Evolutionary conservation across 2,888 invertebrate species (phyloP).

Genomic region (Polymixis flavicincta): DNA sequence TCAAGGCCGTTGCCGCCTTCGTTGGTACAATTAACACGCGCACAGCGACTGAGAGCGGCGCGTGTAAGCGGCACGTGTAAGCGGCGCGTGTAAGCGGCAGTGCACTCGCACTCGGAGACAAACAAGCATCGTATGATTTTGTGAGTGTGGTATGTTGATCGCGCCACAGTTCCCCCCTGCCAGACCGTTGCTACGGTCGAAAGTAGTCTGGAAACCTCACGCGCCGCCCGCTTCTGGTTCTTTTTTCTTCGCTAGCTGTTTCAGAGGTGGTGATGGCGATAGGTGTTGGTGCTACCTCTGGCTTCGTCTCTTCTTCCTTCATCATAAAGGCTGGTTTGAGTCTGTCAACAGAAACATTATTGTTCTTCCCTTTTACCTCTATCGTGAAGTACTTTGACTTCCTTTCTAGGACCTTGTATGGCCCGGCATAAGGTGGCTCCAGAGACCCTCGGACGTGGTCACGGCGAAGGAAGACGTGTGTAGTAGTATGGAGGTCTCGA

Average conservation of each 20-base stretch:
- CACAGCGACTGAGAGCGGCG: too few relatives aligned
- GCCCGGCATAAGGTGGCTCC: slow-evolving; percentile 25
- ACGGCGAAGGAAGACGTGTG: slow-evolving; percentile 15
- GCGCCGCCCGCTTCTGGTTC: not conserved
- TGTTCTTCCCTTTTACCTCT: slow-evolving; percentile 3
- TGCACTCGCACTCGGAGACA: too few relatives aligned
- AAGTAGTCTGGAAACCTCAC: too few relatives aligned
- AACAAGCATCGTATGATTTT: too few relatives aligned
- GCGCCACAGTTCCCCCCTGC: too few relatives aligned
- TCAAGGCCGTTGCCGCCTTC: too few relatives aligned
- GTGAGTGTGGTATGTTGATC: too few relatives aligned
- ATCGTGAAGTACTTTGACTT: not conserved
- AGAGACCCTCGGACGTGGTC: slow-evolving; percentile 6
- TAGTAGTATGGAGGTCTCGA: slow-evolving; percentile 1
- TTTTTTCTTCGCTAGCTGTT: not conserved
- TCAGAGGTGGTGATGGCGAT: not conserved
- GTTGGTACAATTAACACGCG: too few relatives aligned
- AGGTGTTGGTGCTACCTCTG: slow-evolving; percentile 1
- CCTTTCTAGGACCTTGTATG: slow-evolving; percentile 8
- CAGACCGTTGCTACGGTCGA: too few relatives aligned
- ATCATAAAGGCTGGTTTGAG: slow-evolving; percentile 10
- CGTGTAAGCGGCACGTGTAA: too few relatives aligned
- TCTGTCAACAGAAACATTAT: slow-evolving; percentile 4
- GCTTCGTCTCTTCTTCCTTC: not conserved
- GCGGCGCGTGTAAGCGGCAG: too few relatives aligned